phyloP scores from a whole-genome alignment of 2,113 vertebrate genomes.

The Leptocoma aspasia region DNA sequence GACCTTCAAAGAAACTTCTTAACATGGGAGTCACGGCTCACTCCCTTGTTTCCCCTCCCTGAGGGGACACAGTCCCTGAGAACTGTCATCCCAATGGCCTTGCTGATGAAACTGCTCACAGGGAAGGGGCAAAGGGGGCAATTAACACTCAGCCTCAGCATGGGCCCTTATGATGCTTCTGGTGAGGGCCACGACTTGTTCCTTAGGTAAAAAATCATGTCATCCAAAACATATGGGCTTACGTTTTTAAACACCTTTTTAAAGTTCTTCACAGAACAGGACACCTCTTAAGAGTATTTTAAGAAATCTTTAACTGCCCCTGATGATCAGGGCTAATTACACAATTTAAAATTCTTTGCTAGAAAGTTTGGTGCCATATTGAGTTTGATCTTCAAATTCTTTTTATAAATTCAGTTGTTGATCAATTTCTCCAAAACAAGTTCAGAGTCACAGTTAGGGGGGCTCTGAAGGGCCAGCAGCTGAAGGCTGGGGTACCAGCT shows the following conservation, averaged over 20 bases:
- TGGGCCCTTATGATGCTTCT: background rate
- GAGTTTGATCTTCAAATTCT: background rate
- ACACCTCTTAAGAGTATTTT: background rate
- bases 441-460: background rate
- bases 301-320: background rate
- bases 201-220: background rate
- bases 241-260: too few species aligned
- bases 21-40: background rate
- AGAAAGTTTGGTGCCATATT: background rate
- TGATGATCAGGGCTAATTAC: background rate
- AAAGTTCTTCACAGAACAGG: background rate
- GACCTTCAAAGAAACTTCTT: constrained; percentile 8
- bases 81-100: background rate
- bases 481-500: background rate
- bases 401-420: background rate
- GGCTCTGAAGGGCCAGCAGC: background rate
- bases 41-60: background rate
- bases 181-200: background rate
- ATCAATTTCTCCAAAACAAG: background rate
- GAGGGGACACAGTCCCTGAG: background rate
- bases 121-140: background rate
- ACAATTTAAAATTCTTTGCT: background rate
- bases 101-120: background rate
- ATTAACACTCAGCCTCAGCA: background rate
- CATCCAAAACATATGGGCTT: background rate